Evolutionary conservation across 1,140 invertebrate genomes (phyloP), one percentile per base, ranked within the genome.

Genomic region (Octopus bimaculoides): DNA sequence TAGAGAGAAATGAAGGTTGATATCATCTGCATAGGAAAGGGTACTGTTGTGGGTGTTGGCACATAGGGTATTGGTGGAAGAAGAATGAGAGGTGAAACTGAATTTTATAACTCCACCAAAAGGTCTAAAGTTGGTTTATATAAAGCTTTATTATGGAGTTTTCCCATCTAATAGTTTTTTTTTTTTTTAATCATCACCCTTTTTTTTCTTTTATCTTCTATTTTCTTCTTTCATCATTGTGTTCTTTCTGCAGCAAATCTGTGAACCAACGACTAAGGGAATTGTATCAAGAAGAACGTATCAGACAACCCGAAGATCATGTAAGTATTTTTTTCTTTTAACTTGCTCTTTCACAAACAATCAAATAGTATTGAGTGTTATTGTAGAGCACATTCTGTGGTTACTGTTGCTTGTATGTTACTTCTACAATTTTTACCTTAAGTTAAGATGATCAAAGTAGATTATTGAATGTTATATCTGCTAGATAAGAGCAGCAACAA

Each of bases 241-340:
- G 17, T 77, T 66, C 77, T 81, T 84, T 74, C 17, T 71, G 9
- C 80, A 89, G 88, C 71, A 89, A 88, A 81, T 87, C 88, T 20
- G 83, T 90, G 54, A 85, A 88, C 53, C 86, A 89, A 79, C 88
- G 88, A 81, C 80, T 90, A 26, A 26, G 87, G 52, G 88, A 89
- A 26, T 78, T 90, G n/a, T 89, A 89, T 82, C 79, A 89, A 69
- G 89, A 90, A 80, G 88, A 89, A 79, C 85, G 80, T 77, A 81
- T 77, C n/a, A 88, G 86, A 79, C 85, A 89, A 54, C 80, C 85
- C 7, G 84, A 86, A 54, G 82, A 86, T 66, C 82, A 84, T 78
- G 88, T 88, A 83, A 78, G 79, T 73, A 79, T 17, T 71, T 78
- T 73, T 66, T 7, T 55, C 52, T 66, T 12, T 75, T 41, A 78